Base-by-base conservation (phyloP, 1,140 invertebrate genomes). In the Cydia pomonella region DNA sequence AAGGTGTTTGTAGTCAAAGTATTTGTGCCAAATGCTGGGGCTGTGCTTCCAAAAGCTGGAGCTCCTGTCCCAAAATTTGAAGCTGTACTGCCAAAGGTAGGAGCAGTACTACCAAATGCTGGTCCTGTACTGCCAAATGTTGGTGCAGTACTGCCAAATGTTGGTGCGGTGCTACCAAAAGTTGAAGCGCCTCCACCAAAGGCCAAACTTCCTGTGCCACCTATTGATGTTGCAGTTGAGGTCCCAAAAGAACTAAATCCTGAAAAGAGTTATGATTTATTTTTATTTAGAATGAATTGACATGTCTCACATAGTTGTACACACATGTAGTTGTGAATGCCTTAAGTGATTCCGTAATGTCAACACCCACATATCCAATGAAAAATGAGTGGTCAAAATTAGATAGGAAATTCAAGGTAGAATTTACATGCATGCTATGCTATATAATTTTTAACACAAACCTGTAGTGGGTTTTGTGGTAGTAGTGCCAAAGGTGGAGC, bases 401-500 rank as follows among this genome's bases (percentile, higher is more conserved):
- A 41, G 38, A 6, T 41, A 41, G 10, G 9, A 10, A 2, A 12
- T 0, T 12, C 12, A 0, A 44, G 41, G 4, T 33, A 33, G 2
- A 6, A 33, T 33, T 33, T 33, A 33, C 3, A 6, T 12, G 41
- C 41, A 44, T 44, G 10, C 41, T 44, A 44, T 16, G 41, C 13
- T 12, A 16, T 13, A 16, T 16, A 44, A 13, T 44, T 13, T 44
- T 44, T 13, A 13, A 13, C 13, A 82, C 82, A 73, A 90, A 94
- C 84, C 90, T 88, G 81, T 88, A 76, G 84, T 64, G 72, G 89
- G 87, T 85, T 92, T 89, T 75, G 87, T 87, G 80, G 92, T 83
- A 75, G 90, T 85, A 23, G 80, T 76, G 38, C 93, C 90, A 82
- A 95, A 94, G 10, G 88, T 89, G 12, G 91, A 82, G 3, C 93